Conservation (phyloP, 2,888 invertebrate species). For the Drosophila formosana region DNA sequence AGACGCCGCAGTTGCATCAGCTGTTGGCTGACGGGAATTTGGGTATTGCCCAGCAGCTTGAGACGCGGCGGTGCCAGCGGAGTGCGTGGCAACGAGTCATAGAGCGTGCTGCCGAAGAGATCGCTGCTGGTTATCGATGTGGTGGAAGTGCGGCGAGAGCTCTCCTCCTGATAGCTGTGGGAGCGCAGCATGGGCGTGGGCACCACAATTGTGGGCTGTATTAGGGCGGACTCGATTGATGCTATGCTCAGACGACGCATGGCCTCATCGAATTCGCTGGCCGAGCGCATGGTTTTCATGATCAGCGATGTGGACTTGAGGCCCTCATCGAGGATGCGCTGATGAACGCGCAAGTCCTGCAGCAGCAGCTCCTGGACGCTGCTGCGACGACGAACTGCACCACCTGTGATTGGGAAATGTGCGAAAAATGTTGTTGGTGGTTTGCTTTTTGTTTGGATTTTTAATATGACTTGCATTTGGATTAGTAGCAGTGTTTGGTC, state of each 20-base stretch:
- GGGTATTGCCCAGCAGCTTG: conserved; percentile 81
- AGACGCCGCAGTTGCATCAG: conserved; percentile 82
- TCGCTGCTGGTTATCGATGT: conserved; percentile 67
- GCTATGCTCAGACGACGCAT: conserved; percentile 84
- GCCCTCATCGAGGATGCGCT: conserved; percentile 81
- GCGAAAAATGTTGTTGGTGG: conserved; percentile 78
- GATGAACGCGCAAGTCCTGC: conserved; percentile 79
- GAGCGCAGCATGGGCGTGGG: conserved; percentile 79
- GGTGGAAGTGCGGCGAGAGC: conserved; percentile 50
- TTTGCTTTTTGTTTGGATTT: conserved; percentile 34
- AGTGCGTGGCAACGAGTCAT: conserved; percentile 65
- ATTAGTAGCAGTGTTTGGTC: conserved; percentile 27
- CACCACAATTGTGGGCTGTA: conserved; percentile 72
- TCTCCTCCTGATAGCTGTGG: conserved; percentile 77
- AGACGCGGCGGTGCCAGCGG: conserved; percentile 83
- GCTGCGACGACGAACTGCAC: conserved; percentile 56
- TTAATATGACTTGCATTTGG: conserved; percentile 29
- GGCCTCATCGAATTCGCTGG: conserved; percentile 85
- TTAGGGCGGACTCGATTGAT: conserved; percentile 77
- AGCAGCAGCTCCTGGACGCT: conserved; percentile 79
- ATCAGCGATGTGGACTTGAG: conserved; percentile 85
- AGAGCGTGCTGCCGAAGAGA: conserved; percentile 59
- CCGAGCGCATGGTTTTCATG: conserved; percentile 84
- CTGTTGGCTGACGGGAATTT: conserved; percentile 83
- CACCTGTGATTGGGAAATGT: conserved; percentile 65